Base-by-base conservation (phyloP, 2,113 vertebrate species). In the Ornithorhynchus anatinus region DNA sequence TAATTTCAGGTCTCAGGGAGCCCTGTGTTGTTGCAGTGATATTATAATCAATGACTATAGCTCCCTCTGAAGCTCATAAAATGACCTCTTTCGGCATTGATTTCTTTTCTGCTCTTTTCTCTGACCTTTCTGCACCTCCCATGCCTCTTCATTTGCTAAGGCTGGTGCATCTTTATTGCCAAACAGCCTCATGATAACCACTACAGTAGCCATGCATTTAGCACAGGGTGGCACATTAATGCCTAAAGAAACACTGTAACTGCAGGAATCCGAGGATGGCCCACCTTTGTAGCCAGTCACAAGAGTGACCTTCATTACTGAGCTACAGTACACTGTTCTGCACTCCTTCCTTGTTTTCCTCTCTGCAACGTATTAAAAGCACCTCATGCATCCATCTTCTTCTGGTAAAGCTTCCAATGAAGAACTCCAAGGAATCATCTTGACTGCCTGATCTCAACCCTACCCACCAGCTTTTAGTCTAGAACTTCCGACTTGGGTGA, bases 31-130 rank as follows among this genome's bases (percentile, higher is more conserved):
- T 81, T 66, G 31, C 47, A 25, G 31, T 58, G 52, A 74, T 77
- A 70, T 84, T 77, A 53, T 88, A 84, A 86, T 84, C 87, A 81
- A 86, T 81, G 79, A 44, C 20, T 2, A 11, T 31, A 44, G 56
- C 45, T 58, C 68, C 50, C 52, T 54, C 62, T 29, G 53, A 74
- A 75, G 70, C 64, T 82, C 59, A 69, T 79, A 79, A 66, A 64
- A 42, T 47, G 69, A 73, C 77, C 79, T 84, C 72, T 81, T 69
- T 84, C 78, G 75, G 78, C 72, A 77, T 77, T 73, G 74, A 70
- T 69, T 80, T 73, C 61, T 80, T 58, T 76, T 77, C 66, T 75
- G 22, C 44, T 59, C 57, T 62, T 62, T 61, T 20, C 47, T 29
- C 40, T 59, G 71, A 72, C 69, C 74, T 56, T 70, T 72, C 22